Percentiles rank a stretch among this genome's conserved stretches.
These are phyloP conservation scores for Sthenelais limicola DNA, from an alignment of 2,888 invertebrate species.

Conservation along the genomic window DNA sequence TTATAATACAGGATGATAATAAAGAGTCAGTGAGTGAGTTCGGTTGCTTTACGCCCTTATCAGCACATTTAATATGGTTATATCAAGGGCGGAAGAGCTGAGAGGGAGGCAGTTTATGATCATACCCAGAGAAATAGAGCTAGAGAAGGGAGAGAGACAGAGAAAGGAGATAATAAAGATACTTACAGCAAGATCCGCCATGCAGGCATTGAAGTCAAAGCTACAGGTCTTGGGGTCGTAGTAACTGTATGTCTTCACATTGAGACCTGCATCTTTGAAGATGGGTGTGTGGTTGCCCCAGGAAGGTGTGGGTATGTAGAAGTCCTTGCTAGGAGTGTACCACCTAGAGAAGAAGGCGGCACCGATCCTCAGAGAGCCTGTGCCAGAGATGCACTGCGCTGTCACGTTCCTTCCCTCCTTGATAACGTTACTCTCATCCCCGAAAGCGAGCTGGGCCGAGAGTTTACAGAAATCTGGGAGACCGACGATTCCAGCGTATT, in stretches of 20 bases:
- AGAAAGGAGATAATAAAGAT: too few relatives aligned
- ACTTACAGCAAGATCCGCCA: constrained; percentile 83
- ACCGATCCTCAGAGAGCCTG: constrained; percentile 95
- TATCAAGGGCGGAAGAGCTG: too few relatives aligned
- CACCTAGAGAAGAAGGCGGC: constrained; percentile 82
- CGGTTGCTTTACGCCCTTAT: too few relatives aligned
- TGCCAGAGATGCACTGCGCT: constrained; percentile 93
- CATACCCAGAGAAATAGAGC: too few relatives aligned
- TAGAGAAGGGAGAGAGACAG: too few relatives aligned
- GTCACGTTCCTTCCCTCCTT: constrained; percentile 82
- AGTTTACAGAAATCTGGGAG: constrained; percentile 85
- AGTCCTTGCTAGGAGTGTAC: constrained; percentile 80
- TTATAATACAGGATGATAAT: too few relatives aligned
- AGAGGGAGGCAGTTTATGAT: too few relatives aligned
- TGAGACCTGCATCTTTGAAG: constrained; percentile 87
- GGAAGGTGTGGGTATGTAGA: constrained; percentile 91
- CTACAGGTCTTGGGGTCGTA: constrained; percentile 94
- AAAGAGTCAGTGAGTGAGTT: too few relatives aligned
- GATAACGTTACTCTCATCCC: constrained; percentile 81
- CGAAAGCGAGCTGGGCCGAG: constrained; percentile 91
- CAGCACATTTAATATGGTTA: too few relatives aligned
- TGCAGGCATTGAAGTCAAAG: constrained; percentile 89
- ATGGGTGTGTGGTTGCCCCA: constrained; percentile 99
- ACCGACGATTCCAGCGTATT: constrained; percentile 95
- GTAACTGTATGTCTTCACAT: constrained; percentile 92